Base-by-base conservation (phyloP, 2,888 invertebrate genomes). In the Serrognathus titanus region DNA sequence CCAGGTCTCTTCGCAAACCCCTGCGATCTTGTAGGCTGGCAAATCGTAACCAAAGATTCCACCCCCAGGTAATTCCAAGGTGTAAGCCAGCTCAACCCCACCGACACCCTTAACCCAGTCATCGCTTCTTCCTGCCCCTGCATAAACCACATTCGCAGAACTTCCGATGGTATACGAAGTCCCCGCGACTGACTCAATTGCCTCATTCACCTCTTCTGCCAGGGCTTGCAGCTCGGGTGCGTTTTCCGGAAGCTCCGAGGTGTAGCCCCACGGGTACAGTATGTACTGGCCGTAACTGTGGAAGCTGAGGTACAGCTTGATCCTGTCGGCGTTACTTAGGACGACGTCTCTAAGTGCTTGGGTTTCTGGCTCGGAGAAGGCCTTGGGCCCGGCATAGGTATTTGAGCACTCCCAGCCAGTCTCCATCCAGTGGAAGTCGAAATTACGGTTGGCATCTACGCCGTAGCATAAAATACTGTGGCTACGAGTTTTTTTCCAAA, bases 231-330 rank as follows among this genome's bases (percentile, higher is more conserved):
- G 76, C 47, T 71, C 72, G 0, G 78, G 71, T 2, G 77, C 80
- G 52, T 84, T 80, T 1, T 70, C 70, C 3, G 83, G 84, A 0
- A 78, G 71, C 1, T 69, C 71, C 45, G 78, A 78, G 20, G 83
- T 81, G 61, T 81, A 85, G 1, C 87, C 87, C 85, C 86, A 89
- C 0, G 86, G 84, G 66, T 87, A 86, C 4, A 88, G 69, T 31
- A 88, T 73, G 72, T 84, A 85, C 61, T 84, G 81, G 9, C 90
- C 90, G 67, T 82, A 90, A 8, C 90, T 86, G 69, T 92, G 92
- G 62, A 91, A 78, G 1, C 88, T 85, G 8, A 91, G 69, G 70
- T 89, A 92, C 59, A 88, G 76, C 48, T 85, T 81, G 24, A 84
- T 78, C 10, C 80, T 75, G 8, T 74, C 67, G 0, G 80, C 75